Evolutionary conservation across 1,140 invertebrate genomes (phyloP).

Genomic region (Lutraria rhynchaena): DNA sequence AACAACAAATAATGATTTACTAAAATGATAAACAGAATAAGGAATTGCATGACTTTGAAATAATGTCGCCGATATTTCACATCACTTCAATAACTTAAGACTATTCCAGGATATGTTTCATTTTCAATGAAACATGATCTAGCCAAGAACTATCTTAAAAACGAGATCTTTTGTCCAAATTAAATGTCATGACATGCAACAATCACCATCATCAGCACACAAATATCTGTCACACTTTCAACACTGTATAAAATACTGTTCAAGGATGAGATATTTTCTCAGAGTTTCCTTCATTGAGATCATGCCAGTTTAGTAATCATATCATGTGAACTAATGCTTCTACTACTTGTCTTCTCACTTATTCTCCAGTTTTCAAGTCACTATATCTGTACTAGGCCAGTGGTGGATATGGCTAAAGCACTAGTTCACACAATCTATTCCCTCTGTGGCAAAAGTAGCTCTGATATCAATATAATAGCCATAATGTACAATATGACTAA

Average conservation of each 20-base stretch:
- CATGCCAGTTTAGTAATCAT: slow-evolving; percentile 18
- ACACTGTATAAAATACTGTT: slow-evolving; percentile 54
- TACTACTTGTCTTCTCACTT: too few relatives aligned
- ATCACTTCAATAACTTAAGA: too few relatives aligned
- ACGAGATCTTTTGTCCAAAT: too few relatives aligned
- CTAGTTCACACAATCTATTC: slow-evolving; percentile 27
- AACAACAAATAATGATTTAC: too few relatives aligned
- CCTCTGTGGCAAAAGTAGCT: slow-evolving; percentile 36
- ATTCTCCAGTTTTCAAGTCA: too few relatives aligned
- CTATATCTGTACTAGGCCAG: too few relatives aligned
- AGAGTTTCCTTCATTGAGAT: slow-evolving; percentile 38
- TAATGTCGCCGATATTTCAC: too few relatives aligned
- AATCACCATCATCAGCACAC: neutral
- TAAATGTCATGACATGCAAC: neutral
- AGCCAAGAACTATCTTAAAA: too few relatives aligned
- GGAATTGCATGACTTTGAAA: too few relatives aligned
- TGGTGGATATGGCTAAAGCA: neutral
- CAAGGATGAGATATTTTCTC: neutral
- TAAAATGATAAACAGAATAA: too few relatives aligned
- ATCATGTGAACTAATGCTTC: slow-evolving; percentile 26
- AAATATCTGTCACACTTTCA: slow-evolving; percentile 35
- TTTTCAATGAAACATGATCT: too few relatives aligned
- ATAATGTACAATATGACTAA: slow-evolving; percentile 32
- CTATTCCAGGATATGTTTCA: too few relatives aligned
- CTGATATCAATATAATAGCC: slow-evolving; percentile 8